Evolutionary conservation across 2,888 invertebrate genomes (phyloP), one percentile per base, ranked within the genome.

Genomic region (Lasioglossum marginatum): DNA sequence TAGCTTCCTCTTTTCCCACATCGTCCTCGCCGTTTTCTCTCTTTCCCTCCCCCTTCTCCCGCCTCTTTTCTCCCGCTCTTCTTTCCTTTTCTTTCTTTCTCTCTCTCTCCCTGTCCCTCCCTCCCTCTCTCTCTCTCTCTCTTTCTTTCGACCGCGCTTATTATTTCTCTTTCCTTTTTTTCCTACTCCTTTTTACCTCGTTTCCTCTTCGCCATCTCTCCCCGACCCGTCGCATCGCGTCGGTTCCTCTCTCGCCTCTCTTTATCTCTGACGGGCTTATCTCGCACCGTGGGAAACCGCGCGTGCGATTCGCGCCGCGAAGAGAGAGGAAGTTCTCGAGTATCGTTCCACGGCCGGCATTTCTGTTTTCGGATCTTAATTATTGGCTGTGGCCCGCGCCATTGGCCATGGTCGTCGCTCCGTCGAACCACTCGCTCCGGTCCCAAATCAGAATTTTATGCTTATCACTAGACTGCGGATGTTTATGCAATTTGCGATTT

Each of bases 1-100:
- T 95, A 95, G 94, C 94, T 95, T 95, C 95, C 95, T 94, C 94
- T 95, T 94, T 95, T 94, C 94, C 94, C 94, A 94, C 94, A 94
- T 94, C 92, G 93, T 93, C 90, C 92, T 92, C 89, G 73, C 74
- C 79, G 80, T 87, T 78, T 52, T 76, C 84, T 81, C 80, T 52
- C 85, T 87, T 78, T 81, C 80, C 77, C 85, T 68, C 72, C 34
- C 77, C 40, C 52, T 27, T 34, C 63, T 34, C 70, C 66, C 63
- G 66, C 40, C 74, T 34, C 52, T 27, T 34, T 57, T 34, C 75
- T 66, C 71, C 31, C 71, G n/a, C 52, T 52, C 14, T 12, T 52
- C 23, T 77, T 79, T 43, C 82, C 19, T 88, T 82, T 74, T 66
- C 74, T 31, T 40, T 31, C 63, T 52, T 66, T 19, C 71, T 14